A percentile compares a stretch with the other conserved stretches of the same genome.
Conservation (phyloP, 2,113 vertebrate genomes). For the Hippocampus guttulatus region DNA sequence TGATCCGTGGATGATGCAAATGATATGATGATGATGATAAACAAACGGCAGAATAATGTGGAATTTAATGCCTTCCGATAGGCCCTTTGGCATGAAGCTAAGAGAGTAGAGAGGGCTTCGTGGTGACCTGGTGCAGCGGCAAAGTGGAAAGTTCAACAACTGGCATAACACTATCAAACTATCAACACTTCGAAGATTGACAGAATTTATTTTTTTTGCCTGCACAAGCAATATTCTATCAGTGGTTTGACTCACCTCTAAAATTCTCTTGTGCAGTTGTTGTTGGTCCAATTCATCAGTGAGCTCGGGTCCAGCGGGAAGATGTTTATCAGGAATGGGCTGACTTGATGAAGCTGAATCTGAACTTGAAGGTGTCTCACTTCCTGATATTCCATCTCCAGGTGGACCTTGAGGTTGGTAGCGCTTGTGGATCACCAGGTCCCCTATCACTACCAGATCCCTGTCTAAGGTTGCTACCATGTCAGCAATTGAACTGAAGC, state of each 20-base stretch:
- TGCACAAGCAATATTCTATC: background rate
- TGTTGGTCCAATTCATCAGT: conserved; percentile 41
- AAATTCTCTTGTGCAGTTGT: conserved; percentile 54
- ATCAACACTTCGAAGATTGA: too few relatives aligned
- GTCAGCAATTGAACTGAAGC: conserved; percentile 41
- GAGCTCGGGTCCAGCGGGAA: conserved; percentile 6
- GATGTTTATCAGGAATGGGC: background rate
- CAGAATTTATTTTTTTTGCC: too few relatives aligned
- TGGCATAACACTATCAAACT: too few relatives aligned
- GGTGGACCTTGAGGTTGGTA: conserved; percentile 15
- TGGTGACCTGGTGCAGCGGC: too few relatives aligned
- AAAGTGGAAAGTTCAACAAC: too few relatives aligned
- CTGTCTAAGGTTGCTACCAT: conserved; percentile 47
- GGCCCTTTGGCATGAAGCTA: too few relatives aligned
- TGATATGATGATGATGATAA: too few relatives aligned
- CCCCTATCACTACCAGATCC: conserved; percentile 41
- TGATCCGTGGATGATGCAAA: too few relatives aligned
- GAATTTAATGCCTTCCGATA: too few relatives aligned
- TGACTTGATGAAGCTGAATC: background rate
- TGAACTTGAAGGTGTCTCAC: background rate
- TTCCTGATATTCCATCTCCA: background rate
- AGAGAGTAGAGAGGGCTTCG: too few relatives aligned
- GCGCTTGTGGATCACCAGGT: conserved; percentile 49
- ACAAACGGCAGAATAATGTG: too few relatives aligned
- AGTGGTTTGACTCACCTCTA: conserved; percentile 42